Base-by-base conservation (phyloP, 2,888 invertebrate genomes). In the Drosophila yooni region DNA sequence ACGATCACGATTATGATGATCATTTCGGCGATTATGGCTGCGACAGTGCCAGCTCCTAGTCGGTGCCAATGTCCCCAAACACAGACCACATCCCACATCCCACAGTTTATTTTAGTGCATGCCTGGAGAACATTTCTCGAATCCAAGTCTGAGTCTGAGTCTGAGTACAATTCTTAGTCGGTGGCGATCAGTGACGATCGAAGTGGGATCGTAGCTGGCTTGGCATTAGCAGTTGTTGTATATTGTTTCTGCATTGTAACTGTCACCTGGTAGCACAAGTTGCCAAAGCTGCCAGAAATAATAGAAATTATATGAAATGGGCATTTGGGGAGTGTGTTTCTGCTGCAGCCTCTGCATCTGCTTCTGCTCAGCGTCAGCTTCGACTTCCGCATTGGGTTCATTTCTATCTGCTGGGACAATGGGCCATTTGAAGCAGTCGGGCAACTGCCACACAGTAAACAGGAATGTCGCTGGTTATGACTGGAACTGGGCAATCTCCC, bases 251-350 rank as follows among this genome's bases (percentile, higher is more conserved):
- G 88, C 87, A 78, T 86, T 85, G 85, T 85, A 85, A 85, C 89
- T 85, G 85, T 85, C 85, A 85, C 85, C 89, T 83, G 68, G 83
- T 86, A 76, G 83, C 85, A 86, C 54, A 56, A 56, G 86, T 83
- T 86, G 79, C 77, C 86, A 81, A 78, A 79, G 83, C 77, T 83
- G 88, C 83, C 77, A 85, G 78, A 83, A 88, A 88, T 85, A 88
- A 86, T 78, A 86, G 89, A 88, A 85, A 85, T 85, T 88, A 88
- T 85, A 88, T 85, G 80, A 85, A 85, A 88, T 85, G 82, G 83
- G 86, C 83, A 88, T 88, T 85, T 80, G 75, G 87, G 83, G 87
- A 88, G 85, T 85, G 81, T 82, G 77, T 74, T 78, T 78, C 75
- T 77, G 83, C 86, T 83, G 15, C 38, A 11, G 25, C 11, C 74